Percentiles rank a stretch among this genome's conserved stretches.
phyloP scores from a whole-genome alignment of 2,888 invertebrate species.

The Volucella inanis region DNA sequence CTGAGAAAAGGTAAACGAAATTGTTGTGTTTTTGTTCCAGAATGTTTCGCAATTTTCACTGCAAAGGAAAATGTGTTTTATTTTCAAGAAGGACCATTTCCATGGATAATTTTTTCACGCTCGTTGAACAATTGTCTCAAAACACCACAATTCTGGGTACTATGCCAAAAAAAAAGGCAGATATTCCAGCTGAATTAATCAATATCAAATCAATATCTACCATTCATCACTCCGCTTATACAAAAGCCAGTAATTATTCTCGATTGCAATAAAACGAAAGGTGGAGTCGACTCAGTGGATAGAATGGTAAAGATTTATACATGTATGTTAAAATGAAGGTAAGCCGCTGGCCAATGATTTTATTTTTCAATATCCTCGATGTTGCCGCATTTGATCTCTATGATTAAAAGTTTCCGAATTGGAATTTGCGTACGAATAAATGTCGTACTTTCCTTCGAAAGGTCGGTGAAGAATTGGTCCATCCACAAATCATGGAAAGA shows the following conservation, averaged over 20 bases:
- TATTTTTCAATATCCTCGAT: slow-evolving; percentile 11
- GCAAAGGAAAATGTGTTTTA: slow-evolving; percentile 9
- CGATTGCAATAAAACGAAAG: no score
- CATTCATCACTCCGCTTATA: no score
- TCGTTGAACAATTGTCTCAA: neutral
- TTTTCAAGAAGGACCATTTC: slow-evolving; percentile 5
- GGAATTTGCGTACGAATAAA: neutral
- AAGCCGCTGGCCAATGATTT: neutral
- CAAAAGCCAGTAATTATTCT: neutral
- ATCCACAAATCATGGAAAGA: no score
- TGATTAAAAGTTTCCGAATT: no score
- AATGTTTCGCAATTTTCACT: slow-evolving; percentile 6
- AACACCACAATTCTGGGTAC: slow-evolving; percentile 2
- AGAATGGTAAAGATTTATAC: neutral
- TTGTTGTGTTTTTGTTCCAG: slow-evolving; percentile 2
- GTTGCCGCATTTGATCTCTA: no score
- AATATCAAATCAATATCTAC: neutral
- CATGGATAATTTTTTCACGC: slow-evolving; percentile 1
- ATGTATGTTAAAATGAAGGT: neutral
- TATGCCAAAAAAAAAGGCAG: neutral
- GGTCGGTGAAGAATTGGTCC: no score
- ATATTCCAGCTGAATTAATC: neutral
- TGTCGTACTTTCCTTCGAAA: neutral
- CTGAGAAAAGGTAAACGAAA: no score
- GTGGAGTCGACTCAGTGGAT: slow-evolving; percentile 5